Conservation (phyloP, 2,888 invertebrate genomes). For the Timema podura region DNA sequence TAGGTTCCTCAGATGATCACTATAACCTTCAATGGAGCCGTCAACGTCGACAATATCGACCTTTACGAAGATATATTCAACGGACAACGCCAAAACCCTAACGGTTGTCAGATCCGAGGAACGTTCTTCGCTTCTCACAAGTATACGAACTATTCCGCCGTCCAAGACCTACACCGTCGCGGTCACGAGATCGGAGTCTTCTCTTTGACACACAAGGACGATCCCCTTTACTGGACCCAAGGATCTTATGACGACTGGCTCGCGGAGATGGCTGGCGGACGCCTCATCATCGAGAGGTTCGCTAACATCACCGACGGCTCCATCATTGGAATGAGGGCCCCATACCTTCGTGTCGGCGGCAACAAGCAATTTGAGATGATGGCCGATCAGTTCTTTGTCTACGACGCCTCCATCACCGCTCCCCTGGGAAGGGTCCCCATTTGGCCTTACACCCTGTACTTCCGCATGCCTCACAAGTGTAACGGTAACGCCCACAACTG, state of each 20-base stretch:
- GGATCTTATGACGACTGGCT: conserved; percentile 89
- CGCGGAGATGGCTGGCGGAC: conserved; percentile 89
- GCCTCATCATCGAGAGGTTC: conserved; percentile 82
- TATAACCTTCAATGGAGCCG: conserved; percentile 87
- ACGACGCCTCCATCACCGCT: conserved; percentile 92
- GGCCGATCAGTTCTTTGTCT: conserved; percentile 91
- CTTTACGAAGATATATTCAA: conserved; percentile 87
- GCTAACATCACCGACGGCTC: conserved; percentile 90
- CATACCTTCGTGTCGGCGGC: conserved; percentile 85
- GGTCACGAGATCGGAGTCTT: conserved; percentile 92
- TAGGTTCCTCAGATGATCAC: conserved; percentile 88
- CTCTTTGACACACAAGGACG: conserved; percentile 88
- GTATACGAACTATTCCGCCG: conserved; percentile 85
- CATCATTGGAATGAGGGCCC: conserved; percentile 83
- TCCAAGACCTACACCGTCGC: conserved; percentile 82
- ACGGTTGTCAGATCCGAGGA: conserved; percentile 83
- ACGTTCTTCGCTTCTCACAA: conserved; percentile 92
- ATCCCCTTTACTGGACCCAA: conserved; percentile 84
- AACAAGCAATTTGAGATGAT: conserved; percentile 97
- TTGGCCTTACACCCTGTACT: conserved; percentile 97
- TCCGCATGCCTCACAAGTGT: conserved; percentile 94
- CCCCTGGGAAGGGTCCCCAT: conserved; percentile 84
- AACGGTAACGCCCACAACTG: conserved; percentile 93
- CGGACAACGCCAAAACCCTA: conserved; percentile 78
- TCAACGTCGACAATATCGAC: conserved; percentile 90